Evolutionary conservation across 2,113 vertebrate genomes (phyloP).

Genomic region (Aegypius monachus): DNA sequence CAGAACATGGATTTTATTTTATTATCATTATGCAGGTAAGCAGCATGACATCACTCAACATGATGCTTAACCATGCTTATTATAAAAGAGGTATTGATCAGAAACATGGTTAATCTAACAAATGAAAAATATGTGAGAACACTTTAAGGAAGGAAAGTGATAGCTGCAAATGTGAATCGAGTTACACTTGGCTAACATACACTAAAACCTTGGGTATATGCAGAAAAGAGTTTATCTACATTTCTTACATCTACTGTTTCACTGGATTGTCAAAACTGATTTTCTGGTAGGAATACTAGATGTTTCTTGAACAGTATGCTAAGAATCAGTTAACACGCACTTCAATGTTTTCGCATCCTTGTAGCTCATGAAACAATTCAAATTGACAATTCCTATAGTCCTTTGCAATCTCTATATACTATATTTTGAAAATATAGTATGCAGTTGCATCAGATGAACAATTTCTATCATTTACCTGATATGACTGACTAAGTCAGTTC

Average conservation of each 20-base stretch:
- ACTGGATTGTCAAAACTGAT: not conserved
- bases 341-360: not conserved
- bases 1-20: not conserved
- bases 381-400: not conserved
- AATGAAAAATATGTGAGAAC: not conserved
- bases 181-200: not conserved
- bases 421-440: not conserved
- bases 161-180: not conserved
- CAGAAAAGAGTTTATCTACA: not conserved
- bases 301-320: not conserved
- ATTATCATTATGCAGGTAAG: not conserved
- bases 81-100: not conserved
- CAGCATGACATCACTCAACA: not conserved
- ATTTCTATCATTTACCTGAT: not conserved
- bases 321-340: not conserved
- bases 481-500: not conserved
- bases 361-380: not conserved
- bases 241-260: not conserved
- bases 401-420: not conserved
- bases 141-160: not conserved
- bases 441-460: not conserved
- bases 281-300: not conserved
- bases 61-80: not conserved
- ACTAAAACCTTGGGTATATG: not conserved
- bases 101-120: not conserved